Base-by-base conservation (phyloP, 2,797 vertebrate species). In the Notolabrus celidotus region DNA sequence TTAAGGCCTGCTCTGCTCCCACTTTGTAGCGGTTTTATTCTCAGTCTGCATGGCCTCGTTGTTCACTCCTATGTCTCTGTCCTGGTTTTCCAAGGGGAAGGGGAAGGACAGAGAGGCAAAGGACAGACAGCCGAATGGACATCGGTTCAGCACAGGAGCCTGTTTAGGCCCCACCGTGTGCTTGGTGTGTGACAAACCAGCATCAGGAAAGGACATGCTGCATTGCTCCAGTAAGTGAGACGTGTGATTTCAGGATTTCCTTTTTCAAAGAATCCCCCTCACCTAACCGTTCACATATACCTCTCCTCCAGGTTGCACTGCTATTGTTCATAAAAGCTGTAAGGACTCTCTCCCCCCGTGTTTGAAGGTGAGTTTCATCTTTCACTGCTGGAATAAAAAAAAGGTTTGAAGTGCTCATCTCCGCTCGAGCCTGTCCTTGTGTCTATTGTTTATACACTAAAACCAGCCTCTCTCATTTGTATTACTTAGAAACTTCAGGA, bases 191-290 rank as follows among this genome's bases (percentile, higher is more conserved):
- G 95, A 98, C 73, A 98, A 97, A 75, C 90, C 94, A 0, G 93
- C 95, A 0, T 80, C 94, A 54, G 96, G 96, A 51, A 98, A 96
- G 79, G 97, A 98, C 51, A 93, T 96, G 2, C 82, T 98, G 51
- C 96, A 99, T 57, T 99, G 97, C 76, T 91, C 93, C 65, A 58
- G 97, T 99, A 91, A 95, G 97, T 96, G 34, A 36, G 6, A 29
- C 25, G 1, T 0, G 0, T 15, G 7, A 16, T 8, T 31, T 3
- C 7, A 34, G 14, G 9, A 22, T 9, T 3, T 29, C 2, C 23
- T 39, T 19, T 23, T 38, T 3, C 15, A 31, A 38, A 39, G 61
- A 17, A 15, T 10, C 5, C 7, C 25, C n/a, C 1, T 8, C 27
- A 23, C 0, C 23, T 17, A 0, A 22, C n/a, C 11, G 17, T 16